Evolutionary conservation across 2,797 vertebrate genomes (phyloP).

Genomic region (Neopelma chrysocephalum): DNA sequence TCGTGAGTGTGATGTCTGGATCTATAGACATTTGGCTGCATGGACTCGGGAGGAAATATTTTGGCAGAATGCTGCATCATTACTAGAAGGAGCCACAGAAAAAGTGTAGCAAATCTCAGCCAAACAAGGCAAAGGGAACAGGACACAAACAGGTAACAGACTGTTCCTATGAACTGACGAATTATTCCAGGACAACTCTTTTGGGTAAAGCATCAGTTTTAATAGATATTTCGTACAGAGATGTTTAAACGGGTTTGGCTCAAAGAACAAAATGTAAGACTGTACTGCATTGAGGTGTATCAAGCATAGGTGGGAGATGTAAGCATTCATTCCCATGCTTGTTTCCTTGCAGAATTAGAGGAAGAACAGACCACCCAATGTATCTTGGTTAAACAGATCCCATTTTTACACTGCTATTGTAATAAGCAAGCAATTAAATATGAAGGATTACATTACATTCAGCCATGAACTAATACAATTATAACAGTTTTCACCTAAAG

Average conservation of each 20-base stretch:
- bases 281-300: neutral
- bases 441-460: neutral
- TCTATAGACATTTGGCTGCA: neutral
- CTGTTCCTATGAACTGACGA: neutral
- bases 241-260: neutral
- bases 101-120: neutral
- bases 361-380: neutral
- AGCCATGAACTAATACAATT: neutral
- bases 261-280: neutral
- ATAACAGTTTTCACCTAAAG: neutral
- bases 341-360: neutral
- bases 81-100: neutral
- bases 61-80: neutral
- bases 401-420: neutral
- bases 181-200: neutral
- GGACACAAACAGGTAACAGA: neutral
- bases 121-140: neutral
- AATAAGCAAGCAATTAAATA: neutral
- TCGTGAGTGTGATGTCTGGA: neutral
- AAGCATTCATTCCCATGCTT: neutral
- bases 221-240: neutral
- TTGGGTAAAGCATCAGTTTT: neutral
- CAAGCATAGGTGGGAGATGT: neutral
- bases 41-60: neutral
- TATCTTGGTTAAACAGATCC: neutral